Evolutionary conservation across 2,888 invertebrate species (phyloP), one percentile per base, ranked within the genome.

Genomic region (Artemia sinica): DNA sequence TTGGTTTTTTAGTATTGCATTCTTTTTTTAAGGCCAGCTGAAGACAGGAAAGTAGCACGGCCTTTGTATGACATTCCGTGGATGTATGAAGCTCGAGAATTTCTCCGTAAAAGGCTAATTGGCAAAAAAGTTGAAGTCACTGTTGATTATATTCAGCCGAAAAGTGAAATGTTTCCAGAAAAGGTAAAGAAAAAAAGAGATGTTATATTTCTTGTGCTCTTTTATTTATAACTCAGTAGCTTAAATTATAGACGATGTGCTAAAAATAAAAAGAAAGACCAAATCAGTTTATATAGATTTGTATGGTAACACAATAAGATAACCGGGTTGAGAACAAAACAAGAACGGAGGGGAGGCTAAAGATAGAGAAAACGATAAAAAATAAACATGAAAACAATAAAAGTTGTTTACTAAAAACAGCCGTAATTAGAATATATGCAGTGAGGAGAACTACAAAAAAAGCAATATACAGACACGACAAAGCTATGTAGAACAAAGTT

Each of bases 41-140:
- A 72, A 71, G 73, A 69, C 28, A 82, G 85, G 5, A 88, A 87
- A 78, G 86, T 85, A 71, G 89, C 85, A 77, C 86, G 92, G 74
- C 93, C 96, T 0, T 82, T 98, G 0, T 99, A 97, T 77, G 98
- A 99, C 77, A 89, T 97, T 76, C 98, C 98, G 2, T 94, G 90
- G 85, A 91, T 98, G 92, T 96, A 89, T 77, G 98, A 99, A 78
- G 95, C 96, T 0, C 85, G 98, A 68, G 98, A 99, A 80, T 97
- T 90, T 77, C 81, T 99, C 52, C 84, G 98, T 65, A 96, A 95
- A 77, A 93, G 94, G 76, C 81, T 98, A 13, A 86, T 98, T 75
- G 93, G 95, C 67, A 97, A 97, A 78, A 91, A 88, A 78, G 91
- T 96, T 0, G 88, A 87, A 74, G 89, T 96, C 10, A 85, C 85